Base-by-base conservation (phyloP, 2,797 vertebrate species). In the Nothura maculosa region DNA sequence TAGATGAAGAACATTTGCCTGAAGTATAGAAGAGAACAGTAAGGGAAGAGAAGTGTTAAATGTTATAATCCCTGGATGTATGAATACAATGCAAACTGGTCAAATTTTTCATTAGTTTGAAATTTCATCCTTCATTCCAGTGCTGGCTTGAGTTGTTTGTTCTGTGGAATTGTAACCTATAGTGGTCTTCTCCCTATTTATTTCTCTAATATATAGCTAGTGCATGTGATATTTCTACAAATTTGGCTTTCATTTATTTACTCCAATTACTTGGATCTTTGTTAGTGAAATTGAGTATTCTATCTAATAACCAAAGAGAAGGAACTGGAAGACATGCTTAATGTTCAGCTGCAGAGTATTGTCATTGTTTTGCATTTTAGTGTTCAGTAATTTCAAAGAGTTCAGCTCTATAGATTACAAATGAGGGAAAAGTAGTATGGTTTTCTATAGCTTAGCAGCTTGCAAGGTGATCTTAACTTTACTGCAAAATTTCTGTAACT, bases 381-480 rank as follows among this genome's bases (percentile, higher is more conserved):
- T 76, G 11, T 36, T 73, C 20, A 34, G 3, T 55, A 11, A 42
- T 81, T 67, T 76, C 48, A 54, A 72, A 54, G 7, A 13, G 62
- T 60, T 81, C n/a, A 22, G 3, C 52, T 85, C 22, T 12, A 7
- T 3, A 61, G 10, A 38, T 38, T 38, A 38, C 38, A 38, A 42
- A 7, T 54, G 6, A 27, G 5, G 3, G 4, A 17, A 70, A 81
- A 81, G 19, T 6, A 18, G 9, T 40, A 58, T 14, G 21, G 5
- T 30, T 77, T 81, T 80, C 43, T 82, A 28, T 90, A 52, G 40
- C 8, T 58, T 88, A 67, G 15, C 67, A 80, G 32, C 28, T 72
- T 47, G 27, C 60, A 70, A 47, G 17, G 21, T 34, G 28, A 25
- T 34, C 6, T 30, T 28, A 57, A 21, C 11, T 62, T 36, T 77